Evolutionary conservation across 2,888 invertebrate species (phyloP).

Genomic region (Portevinia maculata): DNA sequence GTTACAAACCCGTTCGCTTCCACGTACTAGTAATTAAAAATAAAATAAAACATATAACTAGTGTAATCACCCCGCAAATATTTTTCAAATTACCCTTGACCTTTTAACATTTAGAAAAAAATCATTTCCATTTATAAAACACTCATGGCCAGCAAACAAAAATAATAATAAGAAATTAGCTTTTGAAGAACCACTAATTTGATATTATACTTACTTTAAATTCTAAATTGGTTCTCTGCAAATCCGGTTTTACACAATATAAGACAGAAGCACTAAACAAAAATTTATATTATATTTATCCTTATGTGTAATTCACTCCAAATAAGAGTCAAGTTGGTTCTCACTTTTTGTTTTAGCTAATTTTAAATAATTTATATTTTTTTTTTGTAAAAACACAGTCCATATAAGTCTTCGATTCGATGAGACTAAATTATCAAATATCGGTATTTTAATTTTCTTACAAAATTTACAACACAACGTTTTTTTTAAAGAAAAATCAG

Average conservation of each 20-base stretch:
- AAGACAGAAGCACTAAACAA: slow-evolving; percentile 9
- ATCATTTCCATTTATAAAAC: too few species aligned
- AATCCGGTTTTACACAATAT: slow-evolving; percentile 43
- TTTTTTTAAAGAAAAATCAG: background rate
- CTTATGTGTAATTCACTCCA: slow-evolving; percentile 27
- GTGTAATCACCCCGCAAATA: too few species aligned
- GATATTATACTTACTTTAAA: slow-evolving; percentile 30
- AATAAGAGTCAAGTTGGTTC: slow-evolving; percentile 20
- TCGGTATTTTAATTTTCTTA: background rate
- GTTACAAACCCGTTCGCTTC: too few species aligned
- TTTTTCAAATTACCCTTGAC: background rate
- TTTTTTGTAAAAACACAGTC: slow-evolving; percentile 21
- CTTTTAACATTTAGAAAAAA: too few species aligned
- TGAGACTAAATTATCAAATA: slow-evolving; percentile 1
- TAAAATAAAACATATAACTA: too few species aligned
- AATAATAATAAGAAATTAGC: background rate
- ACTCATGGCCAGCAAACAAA: background rate
- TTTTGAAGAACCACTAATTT: slow-evolving; percentile 5
- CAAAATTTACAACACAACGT: too few species aligned
- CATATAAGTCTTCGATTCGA: background rate
- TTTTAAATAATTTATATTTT: slow-evolving; percentile 15
- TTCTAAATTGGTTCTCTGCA: slow-evolving; percentile 18
- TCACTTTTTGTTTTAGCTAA: background rate
- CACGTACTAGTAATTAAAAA: too few species aligned
- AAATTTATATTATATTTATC: background rate